Conservation (phyloP, 2,113 vertebrate genomes). For the Poeciliopsis retropinna region DNA sequence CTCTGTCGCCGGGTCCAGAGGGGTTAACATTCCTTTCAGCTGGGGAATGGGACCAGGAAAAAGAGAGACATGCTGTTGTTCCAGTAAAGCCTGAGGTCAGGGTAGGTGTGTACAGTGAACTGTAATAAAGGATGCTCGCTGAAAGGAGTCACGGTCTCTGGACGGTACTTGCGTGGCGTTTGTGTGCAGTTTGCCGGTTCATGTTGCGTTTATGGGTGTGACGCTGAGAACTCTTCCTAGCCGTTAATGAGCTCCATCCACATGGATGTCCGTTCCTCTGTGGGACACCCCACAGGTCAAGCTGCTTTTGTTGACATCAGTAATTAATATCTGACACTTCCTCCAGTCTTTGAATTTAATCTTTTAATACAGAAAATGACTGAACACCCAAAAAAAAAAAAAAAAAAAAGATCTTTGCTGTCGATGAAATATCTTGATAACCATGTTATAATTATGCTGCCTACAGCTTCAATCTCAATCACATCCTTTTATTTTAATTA, state of each 20-base stretch:
- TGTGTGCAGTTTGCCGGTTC: conserved; percentile 5
- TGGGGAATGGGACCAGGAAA: conserved; percentile 27
- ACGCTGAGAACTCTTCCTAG: conserved; percentile 27
- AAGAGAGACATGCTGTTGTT: neutral
- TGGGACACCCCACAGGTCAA: conserved; percentile 6
- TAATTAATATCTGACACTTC: neutral
- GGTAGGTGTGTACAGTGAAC: conserved; percentile 42
- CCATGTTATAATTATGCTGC: neutral
- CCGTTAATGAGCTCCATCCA: conserved; percentile 45
- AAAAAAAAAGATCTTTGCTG: neutral
- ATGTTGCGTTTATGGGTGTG: conserved; percentile 7
- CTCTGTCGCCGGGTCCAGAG: conserved; percentile 52
- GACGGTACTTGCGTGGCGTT: conserved; percentile 15
- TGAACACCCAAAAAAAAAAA: neutral
- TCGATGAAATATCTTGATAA: neutral
- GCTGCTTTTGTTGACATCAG: conserved; percentile 1
- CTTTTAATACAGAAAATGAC: neutral
- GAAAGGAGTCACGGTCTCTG: conserved; percentile 37
- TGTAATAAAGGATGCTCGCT: conserved; percentile 44
- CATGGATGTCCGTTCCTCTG: conserved; percentile 20
- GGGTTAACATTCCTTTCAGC: conserved; percentile 62
- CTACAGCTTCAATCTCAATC: neutral
- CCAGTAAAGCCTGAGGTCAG: conserved; percentile 48
- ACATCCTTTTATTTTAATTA: neutral
- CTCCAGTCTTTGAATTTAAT: neutral